Conservation (phyloP, 2,113 vertebrate species). For the Mustelus asterias region DNA sequence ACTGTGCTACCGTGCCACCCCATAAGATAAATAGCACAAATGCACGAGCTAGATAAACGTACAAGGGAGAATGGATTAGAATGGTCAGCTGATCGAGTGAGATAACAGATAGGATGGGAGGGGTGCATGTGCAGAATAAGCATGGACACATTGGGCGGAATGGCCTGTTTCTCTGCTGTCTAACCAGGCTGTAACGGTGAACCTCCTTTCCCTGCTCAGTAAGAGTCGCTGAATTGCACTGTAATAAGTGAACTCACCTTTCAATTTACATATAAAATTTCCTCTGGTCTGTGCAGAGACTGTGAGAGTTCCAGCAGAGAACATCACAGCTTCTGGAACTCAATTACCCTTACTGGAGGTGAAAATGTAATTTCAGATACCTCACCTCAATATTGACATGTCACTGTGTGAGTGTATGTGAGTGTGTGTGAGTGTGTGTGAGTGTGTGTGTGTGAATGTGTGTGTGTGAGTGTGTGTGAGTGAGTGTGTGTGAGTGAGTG, state of each 20-base stretch:
- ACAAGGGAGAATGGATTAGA: not conserved
- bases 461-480: too few species aligned
- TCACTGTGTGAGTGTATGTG: slow-evolving; percentile 43
- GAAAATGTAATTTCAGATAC: slow-evolving; percentile 64
- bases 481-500: too few species aligned
- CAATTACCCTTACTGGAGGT: slow-evolving; percentile 58
- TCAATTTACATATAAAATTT: not conserved
- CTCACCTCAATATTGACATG: slow-evolving; percentile 52
- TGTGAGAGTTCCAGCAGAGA: slow-evolving; percentile 46
- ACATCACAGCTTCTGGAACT: slow-evolving; percentile 49
- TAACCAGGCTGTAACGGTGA: not conserved
- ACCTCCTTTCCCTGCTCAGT: not conserved
- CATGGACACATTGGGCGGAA: not conserved
- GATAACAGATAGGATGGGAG: not conserved
- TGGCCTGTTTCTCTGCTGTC: not conserved
- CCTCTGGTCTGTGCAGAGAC: slow-evolving; percentile 40
- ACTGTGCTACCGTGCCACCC: too few species aligned
- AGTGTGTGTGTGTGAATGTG: too few species aligned
- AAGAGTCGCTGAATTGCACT: not conserved
- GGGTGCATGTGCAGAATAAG: not conserved
- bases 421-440: too few species aligned
- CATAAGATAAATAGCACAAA: too few species aligned
- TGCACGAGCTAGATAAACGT: too few species aligned
- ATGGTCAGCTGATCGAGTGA: not conserved
- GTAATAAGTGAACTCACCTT: not conserved